These are phyloP conservation scores for Brevipalpus yothersi DNA, from an alignment of 1,140 invertebrate species.

Conservation along the genomic window DNA sequence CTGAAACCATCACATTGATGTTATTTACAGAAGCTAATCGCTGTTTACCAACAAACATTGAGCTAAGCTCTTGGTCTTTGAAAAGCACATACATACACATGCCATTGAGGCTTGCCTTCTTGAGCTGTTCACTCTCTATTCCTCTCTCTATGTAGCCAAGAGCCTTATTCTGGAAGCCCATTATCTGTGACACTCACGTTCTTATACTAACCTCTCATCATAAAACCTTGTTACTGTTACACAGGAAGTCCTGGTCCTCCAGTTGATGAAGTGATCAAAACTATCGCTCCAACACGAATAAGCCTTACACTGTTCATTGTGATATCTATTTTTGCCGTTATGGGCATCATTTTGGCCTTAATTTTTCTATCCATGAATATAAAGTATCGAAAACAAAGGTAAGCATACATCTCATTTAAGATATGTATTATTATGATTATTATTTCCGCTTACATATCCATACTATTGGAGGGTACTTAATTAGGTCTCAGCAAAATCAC, in stretches of 20 bases:
- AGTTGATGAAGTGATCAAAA: constrained; percentile 58
- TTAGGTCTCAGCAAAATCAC: too few species aligned
- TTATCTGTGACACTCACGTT: not conserved
- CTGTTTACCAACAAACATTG: not conserved
- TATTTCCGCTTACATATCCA: too few species aligned
- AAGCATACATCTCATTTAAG: constrained; percentile 11
- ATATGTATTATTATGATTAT: too few species aligned
- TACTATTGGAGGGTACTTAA: too few species aligned
- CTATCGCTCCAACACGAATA: constrained; percentile 64
- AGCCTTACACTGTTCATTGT: constrained; percentile 61
- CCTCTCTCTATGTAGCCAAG: too few species aligned
- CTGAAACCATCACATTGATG: too few species aligned
- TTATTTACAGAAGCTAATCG: too few species aligned
- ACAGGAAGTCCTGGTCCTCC: constrained; percentile 40
- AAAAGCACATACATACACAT: too few species aligned
- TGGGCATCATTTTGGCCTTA: constrained; percentile 73
- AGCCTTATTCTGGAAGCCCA: not conserved
- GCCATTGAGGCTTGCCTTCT: too few species aligned
- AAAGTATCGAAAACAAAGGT: constrained; percentile 83
- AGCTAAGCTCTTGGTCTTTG: too few species aligned
- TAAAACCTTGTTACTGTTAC: not conserved
- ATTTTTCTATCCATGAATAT: constrained; percentile 90
- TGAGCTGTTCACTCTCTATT: too few species aligned
- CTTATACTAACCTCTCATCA: not conserved
- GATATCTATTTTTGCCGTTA: constrained; percentile 57